phyloP scores from a whole-genome alignment of 2,888 invertebrate genomes.

The Meteorus colon region DNA sequence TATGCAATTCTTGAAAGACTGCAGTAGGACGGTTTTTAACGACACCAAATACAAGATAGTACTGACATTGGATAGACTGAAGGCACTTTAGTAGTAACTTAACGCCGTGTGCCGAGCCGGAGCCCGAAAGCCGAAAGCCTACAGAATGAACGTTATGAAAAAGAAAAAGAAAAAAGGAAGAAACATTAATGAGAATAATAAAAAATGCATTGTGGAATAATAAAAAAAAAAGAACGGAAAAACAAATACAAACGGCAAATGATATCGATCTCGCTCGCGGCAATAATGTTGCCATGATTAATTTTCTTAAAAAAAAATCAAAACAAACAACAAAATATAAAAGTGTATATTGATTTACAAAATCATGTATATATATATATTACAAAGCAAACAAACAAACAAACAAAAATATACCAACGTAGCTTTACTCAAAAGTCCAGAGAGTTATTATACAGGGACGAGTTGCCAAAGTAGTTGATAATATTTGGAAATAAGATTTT shows the following conservation, averaged over 20 bases:
- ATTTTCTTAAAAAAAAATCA: conserved; percentile 29
- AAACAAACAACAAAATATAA: conserved; percentile 33
- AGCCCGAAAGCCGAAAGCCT: conserved; percentile 57
- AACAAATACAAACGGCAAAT: conserved; percentile 14
- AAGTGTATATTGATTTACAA: conserved; percentile 19
- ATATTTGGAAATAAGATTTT: conserved; percentile 47
- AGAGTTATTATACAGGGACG: conserved; percentile 44
- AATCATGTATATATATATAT: conserved; percentile 29
- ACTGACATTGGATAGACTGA: conserved; percentile 74
- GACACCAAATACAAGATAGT: conserved; percentile 75
- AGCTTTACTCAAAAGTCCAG: conserved; percentile 48
- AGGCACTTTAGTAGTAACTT: conserved; percentile 73
- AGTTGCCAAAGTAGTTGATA: conserved; percentile 57
- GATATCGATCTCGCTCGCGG: conserved; percentile 50
- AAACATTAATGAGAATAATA: not conserved
- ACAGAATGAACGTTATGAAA: conserved; percentile 25
- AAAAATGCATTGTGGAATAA: conserved; percentile 11
- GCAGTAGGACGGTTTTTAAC: conserved; percentile 71
- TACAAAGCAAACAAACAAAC: conserved; percentile 33
- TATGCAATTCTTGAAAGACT: conserved; percentile 69
- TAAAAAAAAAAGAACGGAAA: conserved; percentile 39
- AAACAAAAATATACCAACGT: conserved; percentile 42
- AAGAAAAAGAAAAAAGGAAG: not conserved
- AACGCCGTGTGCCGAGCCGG: conserved; percentile 67
- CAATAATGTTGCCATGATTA: conserved; percentile 54